A percentile compares a stretch with the other conserved stretches of the same genome.
Conservation (phyloP, 2,113 vertebrate species). For the Aythya baeri region DNA sequence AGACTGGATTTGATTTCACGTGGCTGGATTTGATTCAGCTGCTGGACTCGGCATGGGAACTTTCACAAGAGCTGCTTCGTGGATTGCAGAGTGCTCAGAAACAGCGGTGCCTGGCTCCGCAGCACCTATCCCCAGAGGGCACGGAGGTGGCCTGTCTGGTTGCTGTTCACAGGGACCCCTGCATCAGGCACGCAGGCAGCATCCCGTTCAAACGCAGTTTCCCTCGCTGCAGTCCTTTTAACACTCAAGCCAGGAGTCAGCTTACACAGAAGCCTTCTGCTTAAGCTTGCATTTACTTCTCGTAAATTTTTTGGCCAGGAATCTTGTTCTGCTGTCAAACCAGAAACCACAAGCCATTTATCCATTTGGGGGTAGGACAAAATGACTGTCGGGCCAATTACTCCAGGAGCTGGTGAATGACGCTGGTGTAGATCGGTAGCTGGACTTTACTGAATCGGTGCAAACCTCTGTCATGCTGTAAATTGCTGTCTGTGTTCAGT, state of each 20-base stretch:
- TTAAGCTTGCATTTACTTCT: background rate
- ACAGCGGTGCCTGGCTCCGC: background rate
- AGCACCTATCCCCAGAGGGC: background rate
- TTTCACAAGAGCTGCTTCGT: background rate
- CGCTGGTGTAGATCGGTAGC: background rate
- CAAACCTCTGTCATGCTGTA: background rate
- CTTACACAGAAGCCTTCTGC: background rate
- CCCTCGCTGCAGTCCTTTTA: background rate
- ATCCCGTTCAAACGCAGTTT: background rate
- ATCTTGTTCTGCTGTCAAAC: background rate
- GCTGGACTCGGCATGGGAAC: background rate
- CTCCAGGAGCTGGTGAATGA: background rate
- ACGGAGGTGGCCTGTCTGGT: background rate
- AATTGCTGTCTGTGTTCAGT: background rate
- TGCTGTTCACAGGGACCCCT: background rate
- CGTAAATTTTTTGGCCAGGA: no score
- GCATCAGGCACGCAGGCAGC: accelerated
- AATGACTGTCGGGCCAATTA: background rate
- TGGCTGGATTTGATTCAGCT: background rate
- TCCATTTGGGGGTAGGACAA: background rate
- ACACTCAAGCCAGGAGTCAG: background rate
- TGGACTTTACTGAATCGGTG: background rate
- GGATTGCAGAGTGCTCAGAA: background rate
- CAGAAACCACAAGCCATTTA: background rate
- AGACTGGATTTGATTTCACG: background rate